A percentile compares a stretch with the other conserved stretches of the same genome.
Conservation (phyloP, 2,888 invertebrate genomes). For the Gnatocerus cornutus region DNA sequence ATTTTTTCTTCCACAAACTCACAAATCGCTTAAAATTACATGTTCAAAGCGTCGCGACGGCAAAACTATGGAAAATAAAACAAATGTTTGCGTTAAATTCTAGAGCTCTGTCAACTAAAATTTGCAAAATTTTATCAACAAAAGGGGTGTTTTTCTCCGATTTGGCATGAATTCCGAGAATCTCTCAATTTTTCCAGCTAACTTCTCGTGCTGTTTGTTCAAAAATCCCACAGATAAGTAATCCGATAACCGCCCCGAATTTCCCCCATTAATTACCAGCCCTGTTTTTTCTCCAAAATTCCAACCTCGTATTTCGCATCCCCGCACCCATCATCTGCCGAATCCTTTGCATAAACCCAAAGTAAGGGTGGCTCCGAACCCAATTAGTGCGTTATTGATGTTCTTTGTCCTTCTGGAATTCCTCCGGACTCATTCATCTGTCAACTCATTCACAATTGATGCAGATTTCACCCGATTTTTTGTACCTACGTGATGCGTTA, state of each 20-base stretch:
- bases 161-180: too few species aligned
- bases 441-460: conserved; percentile 27
- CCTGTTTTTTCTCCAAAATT: neutral
- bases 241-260: conserved; percentile 8
- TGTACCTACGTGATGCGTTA: conserved; percentile 42
- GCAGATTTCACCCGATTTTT: conserved; percentile 24
- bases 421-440: conserved; percentile 35
- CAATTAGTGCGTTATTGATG: conserved; percentile 33
- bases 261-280: conserved; percentile 1
- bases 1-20: too few species aligned
- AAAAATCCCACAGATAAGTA: conserved; percentile 3
- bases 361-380: conserved; percentile 4
- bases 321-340: neutral
- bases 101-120: too few species aligned
- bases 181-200: neutral
- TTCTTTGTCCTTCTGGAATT: conserved; percentile 33
- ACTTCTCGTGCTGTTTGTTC: neutral
- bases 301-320: neutral
- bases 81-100: too few species aligned
- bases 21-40: too few species aligned
- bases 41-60: too few species aligned
- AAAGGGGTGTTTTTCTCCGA: too few species aligned
- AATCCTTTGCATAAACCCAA: conserved; percentile 11
- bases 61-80: too few species aligned
- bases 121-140: too few species aligned